Evolutionary conservation across 2,888 invertebrate genomes (phyloP), one percentile per base, ranked within the genome.

Genomic region (Drosophila putrida): DNA sequence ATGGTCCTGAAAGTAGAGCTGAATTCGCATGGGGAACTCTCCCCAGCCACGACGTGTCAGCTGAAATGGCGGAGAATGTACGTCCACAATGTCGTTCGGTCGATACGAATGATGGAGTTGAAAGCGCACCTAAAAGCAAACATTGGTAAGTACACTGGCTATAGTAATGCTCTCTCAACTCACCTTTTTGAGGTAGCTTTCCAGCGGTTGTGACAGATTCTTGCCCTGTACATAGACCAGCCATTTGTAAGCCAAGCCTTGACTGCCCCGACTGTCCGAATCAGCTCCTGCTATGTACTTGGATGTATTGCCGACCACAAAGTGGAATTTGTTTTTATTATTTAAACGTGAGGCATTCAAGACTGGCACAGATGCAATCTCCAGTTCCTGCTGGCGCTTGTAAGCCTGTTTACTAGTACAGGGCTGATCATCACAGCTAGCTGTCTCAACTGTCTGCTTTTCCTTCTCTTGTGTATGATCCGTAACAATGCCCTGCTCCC

Each of bases 11-110:
- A 98, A 98, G 91, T 96, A 96, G 1, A 98, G 93, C 91, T 97
- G 96, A 3, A 97, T 94, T 54, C 96, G 93, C 5, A 97, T 94
- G 0, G 97, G 96, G 93, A 98, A 98, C 93, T 98, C 98, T 10
- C 98, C 98, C 98, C 98, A 98, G 15, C 98, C 98, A 65, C 97
- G 94, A 38, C 97, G 94, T 0, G 96, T 95, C 62, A 98, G 91
- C 92, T 97, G 96, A 93, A 96, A 98, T 0, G 98, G 98, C 0
- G 96, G 94, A 36, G 95, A 93, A 63, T 96, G 96, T 8, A 98
- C 93, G 91, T 96, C 96, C 6, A 98, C 95, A 27, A 96, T 94
- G 91, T 98, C 97, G 91, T 97, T 96, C 4, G 98, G 98, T 65
- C 96, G 95, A 93, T 97, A 98, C 27, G 97, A 97, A 25, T 96